These are phyloP conservation scores for Hirundichthys speculiger DNA, from an alignment of 2,113 vertebrate genomes.

Conservation along the genomic window DNA sequence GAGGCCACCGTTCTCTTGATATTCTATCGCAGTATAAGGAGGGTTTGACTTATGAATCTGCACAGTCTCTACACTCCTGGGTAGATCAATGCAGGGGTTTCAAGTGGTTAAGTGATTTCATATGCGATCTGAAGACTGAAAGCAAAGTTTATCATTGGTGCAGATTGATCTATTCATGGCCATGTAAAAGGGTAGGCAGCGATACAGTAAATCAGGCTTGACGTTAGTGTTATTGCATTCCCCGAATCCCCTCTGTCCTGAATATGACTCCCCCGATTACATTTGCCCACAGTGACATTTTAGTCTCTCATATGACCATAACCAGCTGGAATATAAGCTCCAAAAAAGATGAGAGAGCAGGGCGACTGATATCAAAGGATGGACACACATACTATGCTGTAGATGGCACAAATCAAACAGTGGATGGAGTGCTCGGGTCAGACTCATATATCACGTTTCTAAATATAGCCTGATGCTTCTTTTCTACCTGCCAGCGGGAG, in stretches of 20 bases:
- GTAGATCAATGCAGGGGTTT: constrained; percentile 13
- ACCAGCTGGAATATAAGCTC: neutral
- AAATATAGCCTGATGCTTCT: constrained; percentile 16
- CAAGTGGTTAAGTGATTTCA: constrained; percentile 8
- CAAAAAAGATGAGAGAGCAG: neutral
- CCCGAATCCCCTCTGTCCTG: neutral
- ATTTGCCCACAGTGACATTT: constrained; percentile 4
- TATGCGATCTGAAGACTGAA: constrained; percentile 11
- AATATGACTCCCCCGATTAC: constrained; percentile 3
- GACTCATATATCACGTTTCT: constrained; percentile 6
- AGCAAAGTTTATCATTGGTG: constrained; percentile 5
- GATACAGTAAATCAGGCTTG: neutral
- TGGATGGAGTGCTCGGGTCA: constrained; percentile 9
- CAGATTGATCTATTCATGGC: constrained; percentile 19
- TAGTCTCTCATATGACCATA: neutral
- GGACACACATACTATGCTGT: neutral
- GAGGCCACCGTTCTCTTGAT: no score
- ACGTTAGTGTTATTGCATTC: constrained; percentile 5
- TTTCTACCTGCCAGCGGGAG: constrained; percentile 16
- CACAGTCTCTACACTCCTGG: constrained; percentile 1
- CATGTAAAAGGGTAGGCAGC: constrained; percentile 13
- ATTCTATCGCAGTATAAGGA: neutral
- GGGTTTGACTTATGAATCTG: neutral
- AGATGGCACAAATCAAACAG: constrained; percentile 7
- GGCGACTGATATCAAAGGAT: neutral